These are phyloP conservation scores for Gymnarchus niloticus DNA, from an alignment of 2,113 vertebrate species.

Conservation along the genomic window DNA sequence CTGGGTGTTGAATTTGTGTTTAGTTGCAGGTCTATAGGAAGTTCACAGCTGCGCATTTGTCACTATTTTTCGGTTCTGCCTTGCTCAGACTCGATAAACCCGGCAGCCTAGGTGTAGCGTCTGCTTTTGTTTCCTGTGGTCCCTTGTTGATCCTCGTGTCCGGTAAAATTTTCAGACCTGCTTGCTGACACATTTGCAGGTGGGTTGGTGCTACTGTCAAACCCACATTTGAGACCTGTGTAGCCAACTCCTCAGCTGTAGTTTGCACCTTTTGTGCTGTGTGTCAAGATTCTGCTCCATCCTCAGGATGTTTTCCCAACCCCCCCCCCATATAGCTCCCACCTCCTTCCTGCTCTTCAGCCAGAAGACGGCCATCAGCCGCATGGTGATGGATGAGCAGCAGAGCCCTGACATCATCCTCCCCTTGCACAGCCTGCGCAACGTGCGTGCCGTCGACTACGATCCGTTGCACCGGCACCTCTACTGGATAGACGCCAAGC, in stretches of 20 bases:
- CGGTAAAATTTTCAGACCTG: not conserved
- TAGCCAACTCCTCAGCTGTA: not conserved
- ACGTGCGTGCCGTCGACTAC: slow-evolving; percentile 88
- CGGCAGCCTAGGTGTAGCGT: not conserved
- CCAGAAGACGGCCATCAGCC: slow-evolving; percentile 91
- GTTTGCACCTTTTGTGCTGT: too few species aligned
- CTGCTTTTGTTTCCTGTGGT: not conserved
- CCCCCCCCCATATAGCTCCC: slow-evolving; percentile 65
- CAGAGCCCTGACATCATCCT: slow-evolving; percentile 96
- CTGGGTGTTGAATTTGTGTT: not conserved
- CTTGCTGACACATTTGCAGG: not conserved
- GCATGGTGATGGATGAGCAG: slow-evolving; percentile 96
- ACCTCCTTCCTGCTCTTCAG: slow-evolving; percentile 94
- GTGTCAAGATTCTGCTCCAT: not conserved
- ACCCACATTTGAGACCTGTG: not conserved
- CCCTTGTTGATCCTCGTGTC: not conserved
- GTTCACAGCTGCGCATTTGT: not conserved
- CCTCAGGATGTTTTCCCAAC: not conserved
- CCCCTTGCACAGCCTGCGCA: slow-evolving; percentile 88
- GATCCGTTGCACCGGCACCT: slow-evolving; percentile 89
- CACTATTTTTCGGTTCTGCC: not conserved
- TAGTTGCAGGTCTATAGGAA: not conserved
- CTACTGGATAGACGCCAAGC: slow-evolving; percentile 94
- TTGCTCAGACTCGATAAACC: not conserved
- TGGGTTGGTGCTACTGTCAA: not conserved